Conservation (phyloP, 2,888 invertebrate genomes). For the Deilephila elpenor region DNA sequence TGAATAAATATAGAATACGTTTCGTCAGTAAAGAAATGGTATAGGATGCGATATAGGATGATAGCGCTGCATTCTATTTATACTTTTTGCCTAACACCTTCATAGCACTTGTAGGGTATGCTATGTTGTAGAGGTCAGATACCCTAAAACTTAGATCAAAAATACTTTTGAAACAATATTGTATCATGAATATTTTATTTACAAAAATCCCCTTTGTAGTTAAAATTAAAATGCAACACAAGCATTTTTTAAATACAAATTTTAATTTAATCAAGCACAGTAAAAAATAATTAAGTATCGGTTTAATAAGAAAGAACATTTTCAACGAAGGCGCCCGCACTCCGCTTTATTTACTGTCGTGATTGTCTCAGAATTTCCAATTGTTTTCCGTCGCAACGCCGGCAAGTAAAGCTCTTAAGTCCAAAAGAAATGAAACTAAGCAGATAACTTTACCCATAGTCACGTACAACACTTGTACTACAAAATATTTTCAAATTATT, state of each 20-base stretch:
- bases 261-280: not conserved
- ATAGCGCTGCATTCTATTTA: too few relatives aligned
- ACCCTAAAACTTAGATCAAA: too few relatives aligned
- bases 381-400: not conserved
- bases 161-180: too few relatives aligned
- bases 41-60: too few relatives aligned
- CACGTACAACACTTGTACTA: slow-evolving; percentile 2
- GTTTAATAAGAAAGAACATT: not conserved
- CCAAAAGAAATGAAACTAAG: slow-evolving; percentile 11
- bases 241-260: not conserved
- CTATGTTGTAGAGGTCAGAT: too few relatives aligned
- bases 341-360: slow-evolving; percentile 16
- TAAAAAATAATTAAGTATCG: not conserved
- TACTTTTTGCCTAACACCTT: too few relatives aligned
- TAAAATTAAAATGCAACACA: not conserved
- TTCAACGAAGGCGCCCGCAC: not conserved
- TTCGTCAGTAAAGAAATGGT: too few relatives aligned
- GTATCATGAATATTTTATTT: too few relatives aligned
- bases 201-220: too few relatives aligned
- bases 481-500: not conserved
- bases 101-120: too few relatives aligned
- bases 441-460: slow-evolving; percentile 2
- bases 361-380: slow-evolving; percentile 13
- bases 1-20: too few relatives aligned
- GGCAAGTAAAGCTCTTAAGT: slow-evolving; percentile 8